Evolutionary conservation across 1,140 invertebrate species (phyloP).

Genomic region (Orchesella cincta): DNA sequence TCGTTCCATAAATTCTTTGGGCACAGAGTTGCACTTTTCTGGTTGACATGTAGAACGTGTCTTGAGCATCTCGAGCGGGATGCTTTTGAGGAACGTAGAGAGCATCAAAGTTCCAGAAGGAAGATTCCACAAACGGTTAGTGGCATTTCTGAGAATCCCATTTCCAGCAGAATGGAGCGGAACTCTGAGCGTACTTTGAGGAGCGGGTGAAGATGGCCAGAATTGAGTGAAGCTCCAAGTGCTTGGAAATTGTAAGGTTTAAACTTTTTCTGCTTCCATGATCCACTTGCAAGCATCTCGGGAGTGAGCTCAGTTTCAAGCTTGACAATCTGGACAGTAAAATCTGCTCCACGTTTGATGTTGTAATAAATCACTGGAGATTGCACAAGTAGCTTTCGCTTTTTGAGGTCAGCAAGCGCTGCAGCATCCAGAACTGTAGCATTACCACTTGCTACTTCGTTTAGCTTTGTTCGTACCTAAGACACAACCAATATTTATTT

Average conservation of each 20-base stretch:
- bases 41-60: slow-evolving; percentile 98
- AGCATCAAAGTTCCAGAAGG: slow-evolving; percentile 99
- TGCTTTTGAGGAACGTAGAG: slow-evolving; percentile 98
- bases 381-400: slow-evolving; percentile 90
- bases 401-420: slow-evolving; percentile 83
- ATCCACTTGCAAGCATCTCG: slow-evolving; percentile 83
- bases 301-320: slow-evolving; percentile 91
- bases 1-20: slow-evolving; percentile 82
- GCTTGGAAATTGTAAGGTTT: slow-evolving; percentile 98
- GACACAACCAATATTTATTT: not conserved
- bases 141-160: slow-evolving; percentile 98
- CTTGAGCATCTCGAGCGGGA: slow-evolving; percentile 97
- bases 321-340: slow-evolving; percentile 75
- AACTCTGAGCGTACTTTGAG: slow-evolving; percentile 95
- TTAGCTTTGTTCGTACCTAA: slow-evolving; percentile 69
- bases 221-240: slow-evolving; percentile 70
- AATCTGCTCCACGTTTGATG: slow-evolving; percentile 79
- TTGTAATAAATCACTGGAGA: slow-evolving; percentile 66
- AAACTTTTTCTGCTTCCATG: slow-evolving; percentile 91
- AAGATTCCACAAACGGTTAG: slow-evolving; percentile 95
- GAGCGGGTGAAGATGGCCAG: slow-evolving; percentile 91
- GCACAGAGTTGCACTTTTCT: slow-evolving; percentile 70
- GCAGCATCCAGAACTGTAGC: slow-evolving; percentile 57
- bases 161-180: slow-evolving; percentile 95
- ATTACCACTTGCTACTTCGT: slow-evolving; percentile 57